These are phyloP conservation scores for Syngnathus acus DNA, from an alignment of 2,797 vertebrate species.

Conservation along the genomic window DNA sequence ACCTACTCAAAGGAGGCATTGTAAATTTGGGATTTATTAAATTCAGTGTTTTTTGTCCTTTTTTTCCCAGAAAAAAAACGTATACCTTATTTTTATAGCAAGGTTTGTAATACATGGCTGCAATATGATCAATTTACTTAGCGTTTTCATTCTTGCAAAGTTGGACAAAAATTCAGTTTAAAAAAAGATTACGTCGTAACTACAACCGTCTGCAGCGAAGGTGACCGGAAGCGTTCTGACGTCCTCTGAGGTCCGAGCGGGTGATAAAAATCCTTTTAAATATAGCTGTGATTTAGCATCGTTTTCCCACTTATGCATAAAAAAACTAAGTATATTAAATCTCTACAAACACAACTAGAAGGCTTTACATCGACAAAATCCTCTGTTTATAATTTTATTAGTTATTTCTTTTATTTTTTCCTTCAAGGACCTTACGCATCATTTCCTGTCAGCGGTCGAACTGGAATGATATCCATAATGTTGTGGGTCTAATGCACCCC, in stretches of 20 bases:
- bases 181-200: neutral
- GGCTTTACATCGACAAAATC: neutral
- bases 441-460: slow-evolving; percentile 61
- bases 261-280: slow-evolving; percentile 3
- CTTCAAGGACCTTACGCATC: slow-evolving; percentile 64
- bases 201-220: neutral
- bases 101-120: too few relatives aligned
- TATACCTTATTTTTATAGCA: neutral
- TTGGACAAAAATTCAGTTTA: too few relatives aligned
- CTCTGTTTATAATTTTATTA: neutral
- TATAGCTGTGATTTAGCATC: rapidly evolving
- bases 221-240: slow-evolving; percentile 21
- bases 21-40: too few relatives aligned
- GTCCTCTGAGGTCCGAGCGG: slow-evolving; percentile 42
- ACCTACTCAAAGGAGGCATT: too few relatives aligned
- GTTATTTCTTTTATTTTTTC: neutral
- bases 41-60: too few relatives aligned
- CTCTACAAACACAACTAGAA: neutral
- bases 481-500: slow-evolving; percentile 36
- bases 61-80: too few relatives aligned
- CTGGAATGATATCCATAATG: slow-evolving; percentile 33
- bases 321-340: neutral
- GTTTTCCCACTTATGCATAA: neutral
- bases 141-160: too few relatives aligned
- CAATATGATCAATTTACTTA: too few relatives aligned